Evolutionary conservation across 2,797 vertebrate species (phyloP).

Genomic region (Triplophysa yarkandensis): DNA sequence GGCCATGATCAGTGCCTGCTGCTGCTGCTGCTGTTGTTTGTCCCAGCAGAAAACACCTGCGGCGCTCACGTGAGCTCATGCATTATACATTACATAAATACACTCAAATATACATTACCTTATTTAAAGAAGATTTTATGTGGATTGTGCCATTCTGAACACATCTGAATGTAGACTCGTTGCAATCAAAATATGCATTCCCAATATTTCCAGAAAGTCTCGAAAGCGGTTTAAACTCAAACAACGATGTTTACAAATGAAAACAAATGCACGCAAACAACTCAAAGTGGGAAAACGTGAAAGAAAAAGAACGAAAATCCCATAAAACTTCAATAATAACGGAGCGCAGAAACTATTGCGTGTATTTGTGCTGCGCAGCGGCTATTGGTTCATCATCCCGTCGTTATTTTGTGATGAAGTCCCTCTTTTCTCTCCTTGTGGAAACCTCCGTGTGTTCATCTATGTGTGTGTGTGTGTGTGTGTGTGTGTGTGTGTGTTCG

Average conservation of each 20-base stretch:
- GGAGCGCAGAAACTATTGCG: slow-evolving; percentile 40
- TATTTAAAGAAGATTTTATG: slow-evolving; percentile 3
- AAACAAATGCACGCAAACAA: slow-evolving; percentile 37
- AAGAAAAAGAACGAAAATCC: background rate
- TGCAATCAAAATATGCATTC: slow-evolving; percentile 14
- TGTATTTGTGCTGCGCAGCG: slow-evolving; percentile 61
- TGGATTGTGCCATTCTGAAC: slow-evolving; percentile 25
- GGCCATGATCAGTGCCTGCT: no score
- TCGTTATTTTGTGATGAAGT: slow-evolving; percentile 70
- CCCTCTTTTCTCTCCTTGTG: slow-evolving; percentile 61
- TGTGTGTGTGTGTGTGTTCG: slow-evolving; percentile 54
- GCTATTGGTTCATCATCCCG: slow-evolving; percentile 74
- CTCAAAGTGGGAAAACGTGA: background rate
- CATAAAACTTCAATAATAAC: slow-evolving; percentile 39
- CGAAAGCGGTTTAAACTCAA: no score
- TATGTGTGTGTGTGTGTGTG: slow-evolving; percentile 35
- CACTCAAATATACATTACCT: slow-evolving; percentile 37
- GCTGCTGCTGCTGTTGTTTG: no score
- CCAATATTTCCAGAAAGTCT: slow-evolving; percentile 21
- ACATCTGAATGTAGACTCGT: slow-evolving; percentile 16
- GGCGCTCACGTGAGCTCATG: slow-evolving; percentile 15
- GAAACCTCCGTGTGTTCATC: slow-evolving; percentile 34
- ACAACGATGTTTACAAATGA: no score
- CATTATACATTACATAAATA: background rate
- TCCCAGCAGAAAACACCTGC: slow-evolving; percentile 1